Evolutionary conservation across 2,113 vertebrate genomes (phyloP).

Genomic region (Takifugu flavidus): DNA sequence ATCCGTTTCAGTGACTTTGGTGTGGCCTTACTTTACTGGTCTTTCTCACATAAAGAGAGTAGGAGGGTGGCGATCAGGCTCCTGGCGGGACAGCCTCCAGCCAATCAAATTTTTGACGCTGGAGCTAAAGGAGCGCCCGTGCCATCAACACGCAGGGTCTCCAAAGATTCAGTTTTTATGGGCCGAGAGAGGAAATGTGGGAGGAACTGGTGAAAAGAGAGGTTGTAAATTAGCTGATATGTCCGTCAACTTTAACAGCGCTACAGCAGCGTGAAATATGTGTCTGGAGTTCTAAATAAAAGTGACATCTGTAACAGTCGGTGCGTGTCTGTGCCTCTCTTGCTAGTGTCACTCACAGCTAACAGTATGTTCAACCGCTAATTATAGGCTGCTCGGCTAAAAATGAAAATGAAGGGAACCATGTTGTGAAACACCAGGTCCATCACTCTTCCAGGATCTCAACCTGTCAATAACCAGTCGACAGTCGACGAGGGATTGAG

Average conservation of each 20-base stretch:
- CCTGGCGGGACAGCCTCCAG: no score
- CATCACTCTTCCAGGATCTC: no score
- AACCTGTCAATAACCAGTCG: no score
- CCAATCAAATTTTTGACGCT: no score
- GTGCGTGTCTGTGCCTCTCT: background rate
- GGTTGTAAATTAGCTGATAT: slow-evolving; percentile 51
- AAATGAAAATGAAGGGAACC: no score
- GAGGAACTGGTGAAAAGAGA: background rate
- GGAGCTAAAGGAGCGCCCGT: no score
- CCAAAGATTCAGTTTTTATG: background rate
- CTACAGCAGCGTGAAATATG: slow-evolving; percentile 50
- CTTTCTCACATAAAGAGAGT: slow-evolving; percentile 18
- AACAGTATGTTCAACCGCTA: no score
- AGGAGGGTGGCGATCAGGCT: background rate
- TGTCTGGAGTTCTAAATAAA: slow-evolving; percentile 62
- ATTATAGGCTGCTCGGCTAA: no score
- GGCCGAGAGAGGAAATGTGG: background rate
- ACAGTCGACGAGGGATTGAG: no score
- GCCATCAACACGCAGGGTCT: no score
- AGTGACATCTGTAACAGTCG: slow-evolving; percentile 50
- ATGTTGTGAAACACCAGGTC: no score
- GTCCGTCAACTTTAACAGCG: slow-evolving; percentile 48
- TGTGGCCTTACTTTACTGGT: slow-evolving; percentile 46
- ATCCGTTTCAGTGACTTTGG: slow-evolving; percentile 29
- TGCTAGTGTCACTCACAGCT: no score